Percentiles rank a stretch among this genome's conserved stretches.
Evolutionary conservation across 2,797 vertebrate species (phyloP).

Genomic region (Heliangelus exortis): DNA sequence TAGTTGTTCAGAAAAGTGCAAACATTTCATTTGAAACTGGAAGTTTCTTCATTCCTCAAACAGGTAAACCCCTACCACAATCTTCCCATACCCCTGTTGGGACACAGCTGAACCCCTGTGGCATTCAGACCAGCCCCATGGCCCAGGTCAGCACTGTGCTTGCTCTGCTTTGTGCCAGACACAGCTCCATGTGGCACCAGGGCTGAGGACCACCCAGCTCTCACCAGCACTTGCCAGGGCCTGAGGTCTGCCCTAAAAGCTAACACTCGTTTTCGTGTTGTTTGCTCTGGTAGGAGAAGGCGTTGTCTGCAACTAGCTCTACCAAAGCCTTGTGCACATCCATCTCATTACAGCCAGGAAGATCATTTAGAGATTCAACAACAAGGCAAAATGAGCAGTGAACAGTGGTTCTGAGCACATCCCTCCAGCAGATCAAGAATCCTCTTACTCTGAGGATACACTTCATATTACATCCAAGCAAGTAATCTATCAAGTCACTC

Average conservation of each 20-base stretch:
- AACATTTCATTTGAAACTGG: not conserved
- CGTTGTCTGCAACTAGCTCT: not conserved
- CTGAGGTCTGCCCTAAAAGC: not conserved
- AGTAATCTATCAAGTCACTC: constrained; percentile 12
- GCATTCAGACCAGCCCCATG: fast-evolving
- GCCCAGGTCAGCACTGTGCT: not conserved
- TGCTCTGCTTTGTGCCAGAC: fast-evolving
- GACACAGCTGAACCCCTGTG: not conserved
- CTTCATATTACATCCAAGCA: not conserved
- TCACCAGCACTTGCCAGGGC: not conserved
- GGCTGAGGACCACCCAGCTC: not conserved
- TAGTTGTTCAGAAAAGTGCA: not conserved
- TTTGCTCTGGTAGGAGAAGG: not conserved
- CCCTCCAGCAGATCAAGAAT: constrained; percentile 2
- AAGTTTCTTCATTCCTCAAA: not conserved
- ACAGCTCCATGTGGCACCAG: fast-evolving
- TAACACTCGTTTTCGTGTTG: fast-evolving
- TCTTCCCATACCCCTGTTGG: fast-evolving
- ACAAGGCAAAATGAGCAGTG: not conserved
- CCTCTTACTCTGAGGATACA: not conserved
- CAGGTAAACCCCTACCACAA: not conserved
- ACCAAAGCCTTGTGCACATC: not conserved
- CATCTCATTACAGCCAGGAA: not conserved
- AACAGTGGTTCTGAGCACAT: not conserved
- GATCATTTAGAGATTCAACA: constrained; percentile 9